Percentiles rank a stretch among this genome's conserved stretches.
These are phyloP conservation scores for Tretioscincus oriximinensis DNA, from an alignment of 2,113 vertebrate species.

Conservation along the genomic window DNA sequence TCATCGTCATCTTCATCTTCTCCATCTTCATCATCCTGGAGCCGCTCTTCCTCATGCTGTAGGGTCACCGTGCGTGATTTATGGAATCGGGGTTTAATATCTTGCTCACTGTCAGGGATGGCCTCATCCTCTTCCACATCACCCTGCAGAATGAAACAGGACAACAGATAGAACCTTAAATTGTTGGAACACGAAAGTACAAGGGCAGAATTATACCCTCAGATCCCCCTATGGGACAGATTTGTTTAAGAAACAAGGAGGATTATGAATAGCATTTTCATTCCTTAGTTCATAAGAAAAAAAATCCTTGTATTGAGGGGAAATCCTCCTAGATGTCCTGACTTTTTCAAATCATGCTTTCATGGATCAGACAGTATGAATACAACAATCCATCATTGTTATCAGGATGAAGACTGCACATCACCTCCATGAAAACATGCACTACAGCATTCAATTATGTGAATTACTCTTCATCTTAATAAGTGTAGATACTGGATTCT, in stretches of 20 bases:
- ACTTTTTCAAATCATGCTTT: background rate
- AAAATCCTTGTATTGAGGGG: background rate
- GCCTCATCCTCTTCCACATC: slow-evolving; percentile 94
- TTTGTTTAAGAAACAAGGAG: background rate
- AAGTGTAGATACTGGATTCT: background rate
- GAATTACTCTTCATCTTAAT: background rate
- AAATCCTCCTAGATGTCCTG: background rate
- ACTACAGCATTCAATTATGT: background rate
- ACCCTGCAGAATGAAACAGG: slow-evolving; percentile 71
- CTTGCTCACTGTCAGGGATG: slow-evolving; percentile 91
- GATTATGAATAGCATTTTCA: background rate
- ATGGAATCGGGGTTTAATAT: slow-evolving; percentile 96
- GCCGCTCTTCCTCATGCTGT: slow-evolving; percentile 89
- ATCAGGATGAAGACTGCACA: slow-evolving; percentile 37
- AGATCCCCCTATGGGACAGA: background rate
- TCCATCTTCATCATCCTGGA: slow-evolving; percentile 82
- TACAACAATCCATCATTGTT: slow-evolving; percentile 38
- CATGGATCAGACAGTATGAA: slow-evolving; percentile 68
- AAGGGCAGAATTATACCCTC: background rate
- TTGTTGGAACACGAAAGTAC: background rate
- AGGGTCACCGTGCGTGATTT: slow-evolving; percentile 92
- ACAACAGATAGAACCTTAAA: background rate
- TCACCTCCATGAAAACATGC: slow-evolving; percentile 25
- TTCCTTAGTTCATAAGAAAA: background rate
- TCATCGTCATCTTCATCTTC: slow-evolving; percentile 92